Conservation (phyloP, 2,797 vertebrate species). For the Danio tinwini region DNA sequence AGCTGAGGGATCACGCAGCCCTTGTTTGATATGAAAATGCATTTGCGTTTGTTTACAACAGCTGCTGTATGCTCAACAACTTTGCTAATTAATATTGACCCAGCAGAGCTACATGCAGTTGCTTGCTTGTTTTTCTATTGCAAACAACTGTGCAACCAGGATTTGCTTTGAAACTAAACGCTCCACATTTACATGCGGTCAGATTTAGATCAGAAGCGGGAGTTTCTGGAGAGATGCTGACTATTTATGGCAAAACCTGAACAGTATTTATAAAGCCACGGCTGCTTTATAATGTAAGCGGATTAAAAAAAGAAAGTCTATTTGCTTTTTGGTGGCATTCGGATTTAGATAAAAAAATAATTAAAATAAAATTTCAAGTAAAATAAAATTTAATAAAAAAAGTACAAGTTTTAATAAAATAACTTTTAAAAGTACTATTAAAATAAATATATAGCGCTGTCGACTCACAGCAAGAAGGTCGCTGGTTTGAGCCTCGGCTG, state of each 20-base stretch:
- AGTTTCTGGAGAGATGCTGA: background rate
- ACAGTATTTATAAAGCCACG: background rate
- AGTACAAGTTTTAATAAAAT: too few species aligned
- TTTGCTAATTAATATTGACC: constrained; percentile 81
- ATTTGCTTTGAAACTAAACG: constrained; percentile 2
- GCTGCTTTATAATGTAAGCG: background rate
- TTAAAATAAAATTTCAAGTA: too few species aligned
- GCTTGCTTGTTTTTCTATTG: constrained; percentile 62
- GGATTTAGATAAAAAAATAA: too few species aligned
- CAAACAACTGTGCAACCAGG: constrained; percentile 36
- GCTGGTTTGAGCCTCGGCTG: too few species aligned
- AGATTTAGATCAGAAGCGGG: background rate
- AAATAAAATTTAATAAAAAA: too few species aligned
- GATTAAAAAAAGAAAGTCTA: too few species aligned
- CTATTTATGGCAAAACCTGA: background rate
- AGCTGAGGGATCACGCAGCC: constrained; percentile 60
- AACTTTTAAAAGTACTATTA: too few species aligned
- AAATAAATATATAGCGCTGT: too few species aligned
- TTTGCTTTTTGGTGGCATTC: too few species aligned
- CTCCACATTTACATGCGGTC: background rate
- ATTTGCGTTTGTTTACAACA: constrained; percentile 81
- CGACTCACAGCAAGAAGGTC: too few species aligned
- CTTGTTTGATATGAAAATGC: constrained; percentile 76
- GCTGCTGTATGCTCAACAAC: constrained; percentile 78
- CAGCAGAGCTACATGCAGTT: constrained; percentile 64